phyloP scores from a whole-genome alignment of 2,113 vertebrate genomes.

The Poeciliopsis retropinna region DNA sequence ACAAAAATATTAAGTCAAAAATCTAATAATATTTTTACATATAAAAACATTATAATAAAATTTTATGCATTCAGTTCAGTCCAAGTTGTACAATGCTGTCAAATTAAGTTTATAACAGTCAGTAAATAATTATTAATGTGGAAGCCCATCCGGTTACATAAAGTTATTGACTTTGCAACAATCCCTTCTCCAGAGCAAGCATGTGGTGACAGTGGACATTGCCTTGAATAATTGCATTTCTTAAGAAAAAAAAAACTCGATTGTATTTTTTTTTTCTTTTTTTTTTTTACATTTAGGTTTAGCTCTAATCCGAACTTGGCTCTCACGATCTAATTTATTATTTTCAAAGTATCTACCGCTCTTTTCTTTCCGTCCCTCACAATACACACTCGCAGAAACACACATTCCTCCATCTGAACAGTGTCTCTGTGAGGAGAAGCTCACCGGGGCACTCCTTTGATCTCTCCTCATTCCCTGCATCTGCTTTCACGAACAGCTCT shows the following conservation, averaged over 20 bases:
- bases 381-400: conserved; percentile 31
- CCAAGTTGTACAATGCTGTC: not conserved
- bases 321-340: conserved; percentile 7
- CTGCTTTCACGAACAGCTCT: conserved; percentile 70
- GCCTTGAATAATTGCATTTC: not conserved
- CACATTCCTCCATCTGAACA: conserved; percentile 55
- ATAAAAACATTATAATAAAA: not conserved
- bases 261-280: not conserved
- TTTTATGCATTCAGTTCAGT: not conserved
- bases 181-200: not conserved
- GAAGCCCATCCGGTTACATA: not conserved
- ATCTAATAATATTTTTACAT: no score
- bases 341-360: conserved; percentile 18
- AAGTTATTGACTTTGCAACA: not conserved
- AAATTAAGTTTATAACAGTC: not conserved
- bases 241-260: not conserved
- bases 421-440: conserved; percentile 57
- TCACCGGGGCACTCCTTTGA: conserved; percentile 68
- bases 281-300: not conserved
- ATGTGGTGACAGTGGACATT: not conserved
- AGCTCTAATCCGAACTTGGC: not conserved
- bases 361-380: conserved; percentile 16
- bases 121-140: not conserved
- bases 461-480: conserved; percentile 63
- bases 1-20: not conserved